phyloP scores from a whole-genome alignment of 1,140 invertebrate genomes.

The Neocloeon triangulifer region DNA sequence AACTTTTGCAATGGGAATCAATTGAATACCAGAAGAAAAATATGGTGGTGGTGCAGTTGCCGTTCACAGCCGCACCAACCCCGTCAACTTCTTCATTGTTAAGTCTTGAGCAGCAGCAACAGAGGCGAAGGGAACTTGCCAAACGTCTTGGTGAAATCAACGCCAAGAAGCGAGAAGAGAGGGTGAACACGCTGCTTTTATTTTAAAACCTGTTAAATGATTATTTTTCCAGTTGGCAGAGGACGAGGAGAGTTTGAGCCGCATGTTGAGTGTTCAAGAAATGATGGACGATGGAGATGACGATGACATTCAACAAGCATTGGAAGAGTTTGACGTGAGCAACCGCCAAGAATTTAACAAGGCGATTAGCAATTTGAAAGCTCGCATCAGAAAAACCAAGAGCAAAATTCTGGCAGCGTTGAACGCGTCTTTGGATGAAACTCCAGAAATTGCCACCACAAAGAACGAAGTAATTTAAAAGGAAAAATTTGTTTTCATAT shows the following conservation, averaged over 20 bases:
- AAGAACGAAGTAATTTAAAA: too few relatives aligned
- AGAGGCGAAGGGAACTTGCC: slow-evolving; percentile 62
- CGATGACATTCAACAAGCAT: slow-evolving; percentile 38
- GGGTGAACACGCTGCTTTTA: too few relatives aligned
- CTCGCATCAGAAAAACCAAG: slow-evolving; percentile 53
- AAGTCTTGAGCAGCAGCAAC: slow-evolving; percentile 56
- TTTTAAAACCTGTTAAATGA: too few relatives aligned
- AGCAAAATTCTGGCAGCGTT: too few relatives aligned
- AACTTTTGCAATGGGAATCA: slow-evolving; percentile 45
- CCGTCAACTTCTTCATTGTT: slow-evolving; percentile 23
- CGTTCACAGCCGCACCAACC: slow-evolving; percentile 38
- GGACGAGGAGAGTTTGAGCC: slow-evolving; percentile 67
- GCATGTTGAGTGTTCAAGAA: slow-evolving; percentile 54
- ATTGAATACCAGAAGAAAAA: slow-evolving; percentile 60
- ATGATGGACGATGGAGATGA: slow-evolving; percentile 52
- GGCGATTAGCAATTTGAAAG: slow-evolving; percentile 46
- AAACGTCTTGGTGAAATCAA: slow-evolving; percentile 62
- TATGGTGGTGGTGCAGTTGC: slow-evolving; percentile 66
- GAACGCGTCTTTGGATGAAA: too few relatives aligned
- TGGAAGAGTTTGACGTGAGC: slow-evolving; percentile 32
- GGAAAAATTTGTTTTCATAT: too few relatives aligned
- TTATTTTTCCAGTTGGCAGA: slow-evolving; percentile 41
- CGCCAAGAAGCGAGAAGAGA: slow-evolving; percentile 60
- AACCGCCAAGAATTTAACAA: slow-evolving; percentile 37
- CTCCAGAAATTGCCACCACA: not conserved